Evolutionary conservation across 1,140 invertebrate genomes (phyloP).

Genomic region (Calephelis virginiensis): DNA sequence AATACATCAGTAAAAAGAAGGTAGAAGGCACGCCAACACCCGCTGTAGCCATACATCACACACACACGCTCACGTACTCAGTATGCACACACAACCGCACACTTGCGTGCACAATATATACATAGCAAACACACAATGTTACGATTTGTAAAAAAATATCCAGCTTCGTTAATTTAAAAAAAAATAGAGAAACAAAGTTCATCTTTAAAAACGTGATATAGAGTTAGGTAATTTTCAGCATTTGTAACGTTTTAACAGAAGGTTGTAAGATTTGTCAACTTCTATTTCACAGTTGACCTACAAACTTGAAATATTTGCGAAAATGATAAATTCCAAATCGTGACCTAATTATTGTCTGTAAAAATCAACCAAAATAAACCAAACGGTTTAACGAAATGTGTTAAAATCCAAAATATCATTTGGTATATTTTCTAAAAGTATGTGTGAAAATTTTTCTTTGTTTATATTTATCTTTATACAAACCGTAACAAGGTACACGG

Average conservation of each 20-base stretch:
- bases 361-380: too few species aligned
- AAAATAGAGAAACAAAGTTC: too few species aligned
- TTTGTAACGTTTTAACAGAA: too few species aligned
- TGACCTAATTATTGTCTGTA: too few species aligned
- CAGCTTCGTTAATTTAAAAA: too few species aligned
- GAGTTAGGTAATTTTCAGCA: too few species aligned
- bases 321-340: too few species aligned
- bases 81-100: slow-evolving; percentile 29
- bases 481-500: slow-evolving; percentile 40
- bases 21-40: slow-evolving; percentile 50
- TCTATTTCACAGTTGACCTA: too few species aligned
- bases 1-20: slow-evolving; percentile 52
- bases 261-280: too few species aligned
- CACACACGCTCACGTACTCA: slow-evolving; percentile 6
- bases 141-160: slow-evolving; percentile 17
- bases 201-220: background rate
- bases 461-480: background rate
- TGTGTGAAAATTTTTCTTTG: background rate
- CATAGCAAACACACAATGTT: slow-evolving; percentile 20
- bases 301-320: too few species aligned
- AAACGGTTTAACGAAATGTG: too few species aligned
- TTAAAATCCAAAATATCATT: too few species aligned
- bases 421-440: background rate
- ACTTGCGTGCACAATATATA: slow-evolving; percentile 22
- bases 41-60: slow-evolving; percentile 39